A percentile compares a stretch with the other conserved stretches of the same genome.
Evolutionary conservation across 2,888 invertebrate genomes (phyloP).

Genomic region (Ichneumoninae sp.): DNA sequence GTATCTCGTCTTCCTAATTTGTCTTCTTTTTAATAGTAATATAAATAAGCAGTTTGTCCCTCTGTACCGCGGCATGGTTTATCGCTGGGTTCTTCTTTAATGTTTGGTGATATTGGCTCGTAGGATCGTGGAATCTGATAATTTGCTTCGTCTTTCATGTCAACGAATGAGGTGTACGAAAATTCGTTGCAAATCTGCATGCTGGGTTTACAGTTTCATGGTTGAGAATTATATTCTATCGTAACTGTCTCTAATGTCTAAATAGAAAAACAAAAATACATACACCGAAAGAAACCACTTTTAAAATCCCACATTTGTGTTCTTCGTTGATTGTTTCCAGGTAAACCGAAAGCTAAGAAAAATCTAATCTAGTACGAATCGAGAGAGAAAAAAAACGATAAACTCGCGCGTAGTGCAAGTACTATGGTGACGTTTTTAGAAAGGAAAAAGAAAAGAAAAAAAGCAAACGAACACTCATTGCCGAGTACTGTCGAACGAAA

Average conservation of each 20-base stretch:
- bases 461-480: slow-evolving; percentile 64
- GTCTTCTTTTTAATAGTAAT: slow-evolving; percentile 9
- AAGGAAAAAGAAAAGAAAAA: slow-evolving; percentile 59
- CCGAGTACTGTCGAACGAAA: slow-evolving; percentile 54
- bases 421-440: slow-evolving; percentile 61
- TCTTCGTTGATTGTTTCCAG: slow-evolving; percentile 81
- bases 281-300: slow-evolving; percentile 32
- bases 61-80: slow-evolving; percentile 80
- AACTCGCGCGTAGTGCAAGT: slow-evolving; percentile 50
- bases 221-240: slow-evolving; percentile 5
- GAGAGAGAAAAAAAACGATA: slow-evolving; percentile 58
- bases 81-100: slow-evolving; percentile 63
- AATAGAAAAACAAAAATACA: slow-evolving; percentile 6
- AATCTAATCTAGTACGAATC: slow-evolving; percentile 75
- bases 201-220: slow-evolving; percentile 31
- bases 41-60: slow-evolving; percentile 58
- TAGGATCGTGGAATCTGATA: slow-evolving; percentile 1
- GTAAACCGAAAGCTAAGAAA: slow-evolving; percentile 80
- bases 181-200: slow-evolving; percentile 40
- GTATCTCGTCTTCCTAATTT: slow-evolving; percentile 30
- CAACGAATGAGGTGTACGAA: neutral
- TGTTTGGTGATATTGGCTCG: slow-evolving; percentile 63
- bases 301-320: slow-evolving; percentile 68
- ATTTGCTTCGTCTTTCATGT: neutral
- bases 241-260: slow-evolving; percentile 24